Evolutionary conservation across 2,113 vertebrate genomes (phyloP), one percentile per base, ranked within the genome.

Genomic region (Dunckerocampus dactyliophorus): DNA sequence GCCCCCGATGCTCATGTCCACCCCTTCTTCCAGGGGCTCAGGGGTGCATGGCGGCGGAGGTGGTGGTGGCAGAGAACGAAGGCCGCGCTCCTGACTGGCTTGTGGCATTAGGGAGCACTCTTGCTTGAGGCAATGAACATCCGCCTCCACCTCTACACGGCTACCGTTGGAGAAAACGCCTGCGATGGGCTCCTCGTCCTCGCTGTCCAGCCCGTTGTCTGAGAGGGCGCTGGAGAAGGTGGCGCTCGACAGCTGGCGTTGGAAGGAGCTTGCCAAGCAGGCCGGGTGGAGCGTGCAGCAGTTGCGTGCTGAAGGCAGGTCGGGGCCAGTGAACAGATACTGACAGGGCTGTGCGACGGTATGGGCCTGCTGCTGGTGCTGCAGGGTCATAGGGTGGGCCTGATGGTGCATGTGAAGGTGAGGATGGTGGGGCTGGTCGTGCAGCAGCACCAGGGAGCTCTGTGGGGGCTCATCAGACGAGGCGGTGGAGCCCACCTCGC

Each of bases 171-270:
- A 96, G 81, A 99, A 98, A 19, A 99, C 97, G 0, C 97, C 97
- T 20, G 94, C 94, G 0, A 99, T 98, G 0, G 97, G 97, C 70
- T 98, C 95, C 62, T 99, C 96, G 0, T 99, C 97, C 0, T 99
- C 97, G 0, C 96, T 99, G 89, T 99, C 97, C 6, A 99, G 89
- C 62, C 95, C 96, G 0, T 99, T 98, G 89, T 99, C 97, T 0
- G 96, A 98, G 75, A 99, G 93, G 48, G 97, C 94, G 72, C 97
- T 97, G 72, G 96, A 99, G 82, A 98, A 98, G 0, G 96, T 98
- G 80, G 97, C 95, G 1, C 94, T 96, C 63, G 97, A 98, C 48
- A 98, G 93, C 87, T 98, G 96, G 58, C 97, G 89, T 81, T 98
- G 97, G 88, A 99, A 98, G 10, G 94, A 91, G 54, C 79, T 84